Conservation (phyloP, 53 echinoderm and acorn worm species). For the Mesocentrotus franciscanus region DNA sequence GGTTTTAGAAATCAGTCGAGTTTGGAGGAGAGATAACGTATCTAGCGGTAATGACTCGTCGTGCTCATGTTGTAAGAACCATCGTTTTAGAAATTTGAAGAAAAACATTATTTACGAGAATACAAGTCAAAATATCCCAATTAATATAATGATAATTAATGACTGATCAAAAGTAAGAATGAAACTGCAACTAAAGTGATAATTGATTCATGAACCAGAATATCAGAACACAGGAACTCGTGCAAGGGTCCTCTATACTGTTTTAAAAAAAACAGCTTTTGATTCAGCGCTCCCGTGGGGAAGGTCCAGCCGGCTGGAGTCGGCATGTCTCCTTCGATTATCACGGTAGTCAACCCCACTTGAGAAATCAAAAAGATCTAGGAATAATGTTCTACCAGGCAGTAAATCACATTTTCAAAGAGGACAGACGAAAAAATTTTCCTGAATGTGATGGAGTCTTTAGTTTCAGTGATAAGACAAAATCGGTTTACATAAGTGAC, state of each 20-base stretch:
- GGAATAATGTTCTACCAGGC: background rate
- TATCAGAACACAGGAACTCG: background rate
- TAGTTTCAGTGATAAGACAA: background rate
- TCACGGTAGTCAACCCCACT: background rate
- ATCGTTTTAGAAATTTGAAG: background rate
- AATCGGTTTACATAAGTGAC: background rate
- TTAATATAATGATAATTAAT: background rate
- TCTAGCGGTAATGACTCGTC: too few relatives aligned
- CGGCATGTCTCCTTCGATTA: constrained; percentile 39
- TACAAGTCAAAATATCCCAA: background rate
- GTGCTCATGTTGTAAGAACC: background rate
- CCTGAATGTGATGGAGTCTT: background rate
- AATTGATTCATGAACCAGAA: background rate
- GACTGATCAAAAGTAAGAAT: background rate
- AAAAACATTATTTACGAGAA: background rate
- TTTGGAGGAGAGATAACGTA: too few relatives aligned
- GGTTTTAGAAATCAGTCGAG: too few relatives aligned
- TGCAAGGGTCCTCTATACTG: background rate
- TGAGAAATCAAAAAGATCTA: background rate
- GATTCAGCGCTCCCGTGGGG: constrained; percentile 40
- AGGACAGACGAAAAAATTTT: background rate
- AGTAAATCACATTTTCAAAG: constrained; percentile 7
- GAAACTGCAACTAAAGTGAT: background rate
- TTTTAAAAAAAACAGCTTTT: background rate
- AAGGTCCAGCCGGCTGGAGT: constrained; percentile 30